phyloP scores from a whole-genome alignment of 2,797 vertebrate species.

The Acanthurus lineatus region DNA sequence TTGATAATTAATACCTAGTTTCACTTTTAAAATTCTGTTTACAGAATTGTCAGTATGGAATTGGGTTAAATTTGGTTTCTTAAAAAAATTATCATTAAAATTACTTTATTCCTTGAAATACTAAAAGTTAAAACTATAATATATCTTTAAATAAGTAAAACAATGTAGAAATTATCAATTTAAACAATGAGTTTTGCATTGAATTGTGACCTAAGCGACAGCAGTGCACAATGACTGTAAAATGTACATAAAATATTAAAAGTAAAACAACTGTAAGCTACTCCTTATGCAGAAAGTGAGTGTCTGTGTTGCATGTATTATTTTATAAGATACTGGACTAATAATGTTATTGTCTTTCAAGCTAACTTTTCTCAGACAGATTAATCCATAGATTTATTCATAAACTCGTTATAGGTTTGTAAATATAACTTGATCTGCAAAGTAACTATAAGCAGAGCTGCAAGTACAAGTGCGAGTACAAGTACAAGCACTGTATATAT shows the following conservation, averaged over 20 bases:
- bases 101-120: constrained; percentile 5
- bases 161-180: neutral
- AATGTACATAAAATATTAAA: neutral
- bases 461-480: too few species aligned
- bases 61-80: neutral
- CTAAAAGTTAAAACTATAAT: neutral
- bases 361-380: neutral
- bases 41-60: neutral
- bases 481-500: too few species aligned
- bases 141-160: neutral
- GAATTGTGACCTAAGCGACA: neutral
- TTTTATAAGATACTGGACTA: too few species aligned
- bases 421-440: neutral
- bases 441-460: neutral
- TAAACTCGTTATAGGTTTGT: neutral
- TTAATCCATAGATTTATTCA: neutral
- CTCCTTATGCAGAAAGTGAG: neutral
- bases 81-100: neutral
- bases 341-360: too few species aligned
- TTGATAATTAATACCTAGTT: neutral
- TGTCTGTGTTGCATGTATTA: neutral
- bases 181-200: neutral
- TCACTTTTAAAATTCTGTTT: neutral
- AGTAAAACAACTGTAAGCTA: too few species aligned
- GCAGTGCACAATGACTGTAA: neutral